A percentile compares a stretch with the other conserved stretches of the same genome.
These are phyloP conservation scores for Lucilia sericata DNA, from an alignment of 1,140 invertebrate genomes.

Conservation along the genomic window DNA sequence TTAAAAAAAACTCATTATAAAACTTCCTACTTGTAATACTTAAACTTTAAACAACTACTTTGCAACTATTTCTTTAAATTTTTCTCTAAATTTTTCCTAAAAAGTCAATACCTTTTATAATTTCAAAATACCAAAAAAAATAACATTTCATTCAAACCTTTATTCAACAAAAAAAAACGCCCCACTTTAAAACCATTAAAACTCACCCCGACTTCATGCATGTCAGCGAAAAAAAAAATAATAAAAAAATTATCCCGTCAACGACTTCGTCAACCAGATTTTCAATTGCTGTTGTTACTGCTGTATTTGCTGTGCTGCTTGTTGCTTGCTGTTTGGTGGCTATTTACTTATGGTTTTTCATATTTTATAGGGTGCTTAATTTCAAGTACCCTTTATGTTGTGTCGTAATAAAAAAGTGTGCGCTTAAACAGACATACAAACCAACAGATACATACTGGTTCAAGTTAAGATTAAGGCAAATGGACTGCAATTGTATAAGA, in stretches of 20 bases:
- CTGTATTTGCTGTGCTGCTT: constrained; percentile 29
- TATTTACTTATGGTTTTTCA: constrained; percentile 42
- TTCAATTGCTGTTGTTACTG: constrained; percentile 23
- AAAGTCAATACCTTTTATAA: no score
- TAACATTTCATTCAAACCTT: no score
- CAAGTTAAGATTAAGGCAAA: not conserved
- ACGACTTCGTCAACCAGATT: constrained; percentile 42
- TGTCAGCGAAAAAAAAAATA: not conserved
- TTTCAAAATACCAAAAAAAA: no score
- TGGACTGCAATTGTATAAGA: not conserved
- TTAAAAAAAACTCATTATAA: no score
- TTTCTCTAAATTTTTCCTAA: no score
- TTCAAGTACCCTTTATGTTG: constrained; percentile 40
- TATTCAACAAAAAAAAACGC: no score
- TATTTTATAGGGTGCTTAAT: constrained; percentile 45
- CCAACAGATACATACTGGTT: no score
- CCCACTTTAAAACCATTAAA: not conserved
- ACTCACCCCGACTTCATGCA: not conserved
- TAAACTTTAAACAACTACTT: no score
- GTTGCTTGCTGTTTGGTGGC: constrained; percentile 34
- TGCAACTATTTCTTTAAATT: no score
- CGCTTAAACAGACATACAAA: no score
- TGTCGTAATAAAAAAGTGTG: not conserved
- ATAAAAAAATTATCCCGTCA: constrained; percentile 34
- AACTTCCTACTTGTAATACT: no score